These are phyloP conservation scores for Scalopus aquaticus DNA, from an alignment of 2,113 vertebrate species.

Conservation along the genomic window DNA sequence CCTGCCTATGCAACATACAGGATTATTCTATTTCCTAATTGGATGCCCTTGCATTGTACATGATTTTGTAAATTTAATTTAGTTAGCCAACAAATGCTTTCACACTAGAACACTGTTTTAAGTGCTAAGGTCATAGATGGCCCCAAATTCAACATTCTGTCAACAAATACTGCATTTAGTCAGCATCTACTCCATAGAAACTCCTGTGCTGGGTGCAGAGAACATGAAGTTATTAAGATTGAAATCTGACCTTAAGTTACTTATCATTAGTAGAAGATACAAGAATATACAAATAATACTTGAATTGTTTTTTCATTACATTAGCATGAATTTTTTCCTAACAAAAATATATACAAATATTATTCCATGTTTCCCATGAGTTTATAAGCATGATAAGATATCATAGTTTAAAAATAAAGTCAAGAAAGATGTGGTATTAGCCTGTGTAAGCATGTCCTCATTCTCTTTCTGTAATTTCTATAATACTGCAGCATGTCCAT, in stretches of 20 bases:
- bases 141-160: conserved; percentile 24
- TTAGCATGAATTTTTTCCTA: background rate
- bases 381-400: background rate
- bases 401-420: conserved; percentile 10
- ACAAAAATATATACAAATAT: background rate
- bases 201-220: background rate
- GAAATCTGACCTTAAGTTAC: conserved; percentile 15
- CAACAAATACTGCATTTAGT: background rate
- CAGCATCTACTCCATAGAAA: background rate
- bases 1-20: background rate
- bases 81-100: background rate
- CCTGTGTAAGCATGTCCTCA: background rate
- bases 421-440: background rate
- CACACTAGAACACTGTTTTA: background rate
- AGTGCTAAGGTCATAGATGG: background rate
- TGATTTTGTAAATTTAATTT: background rate
- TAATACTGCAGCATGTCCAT: background rate
- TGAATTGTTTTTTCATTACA: background rate
- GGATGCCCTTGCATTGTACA: background rate
- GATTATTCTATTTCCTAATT: background rate
- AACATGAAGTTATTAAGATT: background rate
- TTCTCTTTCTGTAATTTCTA: background rate
- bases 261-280: background rate
- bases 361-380: background rate
- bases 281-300: background rate